A percentile compares a stretch with the other conserved stretches of the same genome.
These are phyloP conservation scores for Otis tarda DNA, from an alignment of 2,113 vertebrate genomes.

Conservation along the genomic window DNA sequence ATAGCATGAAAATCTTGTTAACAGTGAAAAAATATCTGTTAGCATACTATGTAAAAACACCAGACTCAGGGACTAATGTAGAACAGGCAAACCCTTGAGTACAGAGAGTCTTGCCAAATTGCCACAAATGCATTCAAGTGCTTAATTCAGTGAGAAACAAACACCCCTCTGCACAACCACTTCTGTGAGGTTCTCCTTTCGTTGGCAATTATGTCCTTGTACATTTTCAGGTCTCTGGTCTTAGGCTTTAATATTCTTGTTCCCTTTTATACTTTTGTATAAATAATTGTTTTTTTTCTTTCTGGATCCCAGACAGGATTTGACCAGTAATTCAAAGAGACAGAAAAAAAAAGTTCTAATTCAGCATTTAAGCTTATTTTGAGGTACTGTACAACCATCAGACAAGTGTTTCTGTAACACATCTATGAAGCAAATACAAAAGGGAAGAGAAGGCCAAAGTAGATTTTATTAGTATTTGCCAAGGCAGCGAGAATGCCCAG, in stretches of 20 bases:
- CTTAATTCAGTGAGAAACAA: slow-evolving; percentile 26
- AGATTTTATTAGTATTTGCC: neutral
- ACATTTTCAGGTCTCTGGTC: neutral
- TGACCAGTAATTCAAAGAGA: neutral
- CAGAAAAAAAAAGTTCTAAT: neutral
- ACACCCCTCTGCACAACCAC: neutral
- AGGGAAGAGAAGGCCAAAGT: neutral
- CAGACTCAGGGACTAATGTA: neutral
- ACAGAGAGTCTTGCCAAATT: slow-evolving; percentile 59
- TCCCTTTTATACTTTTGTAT: neutral
- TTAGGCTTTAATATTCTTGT: neutral
- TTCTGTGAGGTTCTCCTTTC: slow-evolving; percentile 25
- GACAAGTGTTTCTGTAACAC: neutral
- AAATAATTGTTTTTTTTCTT: neutral
- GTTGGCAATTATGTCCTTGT: neutral
- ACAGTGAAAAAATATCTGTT: neutral
- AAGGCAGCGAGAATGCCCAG: neutral
- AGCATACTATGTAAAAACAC: neutral
- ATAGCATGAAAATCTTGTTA: neutral
- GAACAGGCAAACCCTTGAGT: slow-evolving; percentile 37
- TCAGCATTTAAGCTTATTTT: neutral
- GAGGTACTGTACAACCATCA: neutral
- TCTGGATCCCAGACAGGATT: neutral
- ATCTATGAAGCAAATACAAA: neutral
- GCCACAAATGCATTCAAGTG: slow-evolving; percentile 46